These are phyloP conservation scores for Hexactinellida sp. DNA, from an alignment of 37 sponge, comb jelly and placozoan genomes.

Conservation along the genomic window DNA sequence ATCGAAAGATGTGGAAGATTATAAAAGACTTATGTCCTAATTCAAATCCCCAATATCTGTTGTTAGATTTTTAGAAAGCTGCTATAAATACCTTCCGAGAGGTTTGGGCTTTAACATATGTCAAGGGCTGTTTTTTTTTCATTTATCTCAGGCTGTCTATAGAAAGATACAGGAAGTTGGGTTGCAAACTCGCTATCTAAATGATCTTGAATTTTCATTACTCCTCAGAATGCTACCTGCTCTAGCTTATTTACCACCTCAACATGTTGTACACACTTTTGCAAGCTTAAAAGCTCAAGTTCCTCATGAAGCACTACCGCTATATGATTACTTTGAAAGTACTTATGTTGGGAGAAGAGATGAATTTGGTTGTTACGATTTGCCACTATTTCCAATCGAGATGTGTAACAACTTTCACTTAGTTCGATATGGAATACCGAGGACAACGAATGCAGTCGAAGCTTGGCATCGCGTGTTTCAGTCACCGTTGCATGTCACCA, in stretches of 20 bases:
- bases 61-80: neutral
- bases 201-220: neutral
- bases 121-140: constrained; percentile 5
- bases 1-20: neutral
- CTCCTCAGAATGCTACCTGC: neutral
- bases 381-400: neutral
- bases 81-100: neutral
- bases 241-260: neutral
- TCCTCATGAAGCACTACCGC: neutral
- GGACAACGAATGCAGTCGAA: neutral
- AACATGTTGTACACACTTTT: neutral
- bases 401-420: neutral
- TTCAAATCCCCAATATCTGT: neutral
- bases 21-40: neutral
- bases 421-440: neutral
- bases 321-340: neutral
- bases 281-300: neutral
- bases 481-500: neutral
- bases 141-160: neutral
- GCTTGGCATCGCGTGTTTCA: neutral
- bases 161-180: neutral
- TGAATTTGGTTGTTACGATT: neutral
- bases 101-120: neutral
- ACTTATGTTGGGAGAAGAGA: constrained; percentile 3
- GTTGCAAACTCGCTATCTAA: neutral